phyloP scores from a whole-genome alignment of 2,797 vertebrate genomes.

The Clarias fuscus region DNA sequence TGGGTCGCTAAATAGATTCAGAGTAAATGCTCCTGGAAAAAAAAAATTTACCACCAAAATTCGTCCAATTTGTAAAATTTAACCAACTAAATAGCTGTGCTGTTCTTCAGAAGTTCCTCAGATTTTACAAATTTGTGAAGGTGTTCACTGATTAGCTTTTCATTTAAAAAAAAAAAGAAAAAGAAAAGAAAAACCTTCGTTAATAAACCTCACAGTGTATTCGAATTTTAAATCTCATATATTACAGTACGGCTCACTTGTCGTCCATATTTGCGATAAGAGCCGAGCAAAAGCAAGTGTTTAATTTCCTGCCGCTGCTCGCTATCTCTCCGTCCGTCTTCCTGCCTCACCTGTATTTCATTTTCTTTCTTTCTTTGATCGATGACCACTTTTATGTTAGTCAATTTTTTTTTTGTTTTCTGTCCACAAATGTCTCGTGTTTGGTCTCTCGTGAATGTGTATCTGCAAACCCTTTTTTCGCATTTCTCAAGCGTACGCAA shows the following conservation, averaged over 20 bases:
- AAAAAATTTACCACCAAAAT: background rate
- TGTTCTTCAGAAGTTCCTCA: background rate
- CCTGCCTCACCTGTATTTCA: slow-evolving; percentile 54
- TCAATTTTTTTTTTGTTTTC: background rate
- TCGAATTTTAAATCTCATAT: background rate
- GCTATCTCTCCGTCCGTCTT: slow-evolving; percentile 29
- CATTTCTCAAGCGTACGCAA: background rate
- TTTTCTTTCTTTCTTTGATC: slow-evolving; percentile 44
- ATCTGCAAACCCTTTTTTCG: background rate
- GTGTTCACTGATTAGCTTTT: too few species aligned
- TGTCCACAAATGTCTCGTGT: background rate
- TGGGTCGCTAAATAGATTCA: too few species aligned
- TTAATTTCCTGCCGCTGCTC: slow-evolving; percentile 14
- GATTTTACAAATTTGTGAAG: background rate
- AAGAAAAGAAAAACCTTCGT: too few species aligned
- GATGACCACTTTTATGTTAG: slow-evolving; percentile 13
- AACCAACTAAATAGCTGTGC: too few species aligned
- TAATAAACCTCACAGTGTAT: background rate
- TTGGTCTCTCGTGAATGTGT: slow-evolving; percentile 18
- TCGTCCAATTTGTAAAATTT: background rate
- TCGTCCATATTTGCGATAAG: background rate
- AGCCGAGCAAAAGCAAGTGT: slow-evolving; percentile 7
- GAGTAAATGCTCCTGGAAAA: too few species aligned
- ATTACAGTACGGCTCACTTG: background rate
- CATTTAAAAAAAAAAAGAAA: too few species aligned